Evolutionary conservation across 2,888 invertebrate species (phyloP).

Genomic region (Phyllotreta striolata): DNA sequence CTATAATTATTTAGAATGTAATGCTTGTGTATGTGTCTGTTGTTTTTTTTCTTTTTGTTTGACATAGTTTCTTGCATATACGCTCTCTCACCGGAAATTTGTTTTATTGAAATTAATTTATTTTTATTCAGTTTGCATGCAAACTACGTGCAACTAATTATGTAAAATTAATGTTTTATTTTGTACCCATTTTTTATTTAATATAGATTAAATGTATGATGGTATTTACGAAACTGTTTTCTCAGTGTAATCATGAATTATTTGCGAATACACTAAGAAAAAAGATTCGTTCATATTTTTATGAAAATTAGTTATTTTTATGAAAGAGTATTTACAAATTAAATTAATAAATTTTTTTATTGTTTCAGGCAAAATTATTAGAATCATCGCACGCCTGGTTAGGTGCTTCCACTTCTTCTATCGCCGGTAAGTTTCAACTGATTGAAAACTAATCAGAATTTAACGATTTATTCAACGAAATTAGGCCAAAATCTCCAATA

Average conservation of each 20-base stretch:
- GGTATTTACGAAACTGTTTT: too few species aligned
- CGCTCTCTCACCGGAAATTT: background rate
- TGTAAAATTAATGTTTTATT: too few species aligned
- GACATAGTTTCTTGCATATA: background rate
- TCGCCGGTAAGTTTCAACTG: constrained; percentile 80
- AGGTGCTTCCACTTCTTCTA: constrained; percentile 86
- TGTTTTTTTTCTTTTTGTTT: background rate
- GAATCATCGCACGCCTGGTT: constrained; percentile 94
- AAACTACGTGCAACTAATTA: too few species aligned
- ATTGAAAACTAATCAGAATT: constrained; percentile 6
- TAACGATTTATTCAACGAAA: background rate
- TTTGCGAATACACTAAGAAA: too few species aligned
- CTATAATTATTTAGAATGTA: constrained; percentile 6
- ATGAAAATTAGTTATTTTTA: background rate
- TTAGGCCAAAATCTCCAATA: background rate
- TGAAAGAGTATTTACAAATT: background rate
- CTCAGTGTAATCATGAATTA: too few species aligned
- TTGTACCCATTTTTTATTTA: too few species aligned
- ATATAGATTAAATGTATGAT: too few species aligned
- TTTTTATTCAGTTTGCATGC: too few species aligned
- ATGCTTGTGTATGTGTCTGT: background rate
- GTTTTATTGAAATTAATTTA: background rate
- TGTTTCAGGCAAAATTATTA: constrained; percentile 85
- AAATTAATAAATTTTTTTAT: constrained; percentile 35
- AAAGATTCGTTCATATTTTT: too few species aligned